A percentile compares a stretch with the other conserved stretches of the same genome.
phyloP scores from a whole-genome alignment of 2,888 invertebrate species.

The Willowsia nigromaculata region DNA sequence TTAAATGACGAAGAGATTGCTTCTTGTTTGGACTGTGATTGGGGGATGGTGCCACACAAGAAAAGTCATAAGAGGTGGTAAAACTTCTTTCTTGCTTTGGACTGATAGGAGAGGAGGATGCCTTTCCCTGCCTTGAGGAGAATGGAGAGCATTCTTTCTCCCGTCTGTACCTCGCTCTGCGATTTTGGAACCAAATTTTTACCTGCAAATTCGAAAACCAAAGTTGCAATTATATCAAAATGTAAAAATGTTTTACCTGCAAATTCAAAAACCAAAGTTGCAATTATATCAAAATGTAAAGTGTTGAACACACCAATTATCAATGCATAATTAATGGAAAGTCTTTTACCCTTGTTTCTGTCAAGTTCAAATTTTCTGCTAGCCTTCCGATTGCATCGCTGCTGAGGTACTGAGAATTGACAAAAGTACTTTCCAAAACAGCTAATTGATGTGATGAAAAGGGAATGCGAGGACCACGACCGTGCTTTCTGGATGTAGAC shows the following conservation, averaged over 20 bases:
- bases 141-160: conserved; percentile 60
- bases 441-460: conserved; percentile 87
- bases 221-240: background rate
- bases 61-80: background rate
- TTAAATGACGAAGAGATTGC: conserved; percentile 43
- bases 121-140: background rate
- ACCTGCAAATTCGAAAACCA: background rate
- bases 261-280: background rate
- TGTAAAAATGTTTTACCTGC: conserved; percentile 26
- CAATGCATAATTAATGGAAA: too few relatives aligned
- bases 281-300: background rate
- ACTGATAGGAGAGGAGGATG: background rate
- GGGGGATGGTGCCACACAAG: background rate
- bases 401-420: conserved; percentile 85
- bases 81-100: background rate
- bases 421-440: conserved; percentile 86
- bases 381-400: conserved; percentile 85
- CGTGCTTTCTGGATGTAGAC: conserved; percentile 81
- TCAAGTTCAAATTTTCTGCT: conserved; percentile 84
- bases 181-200: conserved; percentile 72
- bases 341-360: conserved; percentile 85
- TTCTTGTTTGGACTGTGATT: background rate
- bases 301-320: too few relatives aligned
- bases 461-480: conserved; percentile 87
- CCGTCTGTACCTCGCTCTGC: conserved; percentile 73